These are phyloP conservation scores for Dichetophora obliterata DNA, from an alignment of 2,888 invertebrate genomes.

Conservation along the genomic window DNA sequence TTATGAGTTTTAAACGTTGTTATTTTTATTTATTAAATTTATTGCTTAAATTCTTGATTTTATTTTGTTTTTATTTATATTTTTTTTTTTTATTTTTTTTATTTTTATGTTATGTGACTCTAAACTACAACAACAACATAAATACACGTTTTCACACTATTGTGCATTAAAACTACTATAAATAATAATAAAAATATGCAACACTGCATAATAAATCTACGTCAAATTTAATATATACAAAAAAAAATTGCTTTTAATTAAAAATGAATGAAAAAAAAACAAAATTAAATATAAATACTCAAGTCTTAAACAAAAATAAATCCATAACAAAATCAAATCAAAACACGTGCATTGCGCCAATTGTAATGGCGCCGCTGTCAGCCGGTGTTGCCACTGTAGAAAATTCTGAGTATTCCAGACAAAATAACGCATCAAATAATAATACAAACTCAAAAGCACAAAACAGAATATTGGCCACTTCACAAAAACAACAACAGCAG, in stretches of 20 bases:
- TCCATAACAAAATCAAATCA: constrained; percentile 52
- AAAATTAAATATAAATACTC: constrained; percentile 34
- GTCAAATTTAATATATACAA: too few species aligned
- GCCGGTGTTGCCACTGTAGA: neutral
- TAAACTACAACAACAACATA: constrained; percentile 47
- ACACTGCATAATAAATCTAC: too few species aligned
- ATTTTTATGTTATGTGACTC: constrained; percentile 46
- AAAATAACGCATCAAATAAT: constrained; percentile 2
- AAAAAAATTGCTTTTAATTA: constrained; percentile 25
- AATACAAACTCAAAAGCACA: constrained; percentile 30
- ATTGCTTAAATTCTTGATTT: constrained; percentile 41
- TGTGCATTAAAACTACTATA: neutral
- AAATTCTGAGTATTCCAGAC: constrained; percentile 32
- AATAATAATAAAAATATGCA: too few species aligned
- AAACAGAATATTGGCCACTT: neutral
- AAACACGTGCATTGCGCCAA: constrained; percentile 36
- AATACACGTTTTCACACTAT: constrained; percentile 46
- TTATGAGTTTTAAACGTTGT: constrained; percentile 22
- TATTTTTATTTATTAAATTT: constrained; percentile 25
- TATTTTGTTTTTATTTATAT: constrained; percentile 45
- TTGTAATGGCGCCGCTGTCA: constrained; percentile 32
- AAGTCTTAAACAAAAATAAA: constrained; percentile 47
- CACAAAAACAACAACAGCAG: constrained; percentile 11
- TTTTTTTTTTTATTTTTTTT: constrained; percentile 63
- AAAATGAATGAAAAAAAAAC: constrained; percentile 45